phyloP scores from a whole-genome alignment of 2,113 vertebrate genomes.

The Galbula dea region DNA sequence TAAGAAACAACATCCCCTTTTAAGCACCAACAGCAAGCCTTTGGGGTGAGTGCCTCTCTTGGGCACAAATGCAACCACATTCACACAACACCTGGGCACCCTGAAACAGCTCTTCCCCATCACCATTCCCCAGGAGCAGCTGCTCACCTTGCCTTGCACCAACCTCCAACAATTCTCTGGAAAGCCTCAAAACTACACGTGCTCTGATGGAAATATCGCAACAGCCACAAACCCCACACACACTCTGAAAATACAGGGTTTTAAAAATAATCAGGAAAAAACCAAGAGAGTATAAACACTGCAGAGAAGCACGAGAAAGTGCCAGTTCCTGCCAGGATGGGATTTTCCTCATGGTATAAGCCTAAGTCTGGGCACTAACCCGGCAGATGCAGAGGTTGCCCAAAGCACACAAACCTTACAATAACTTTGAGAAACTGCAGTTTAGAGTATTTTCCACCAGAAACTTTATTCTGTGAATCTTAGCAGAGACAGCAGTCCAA shows the following conservation, averaged over 20 bases:
- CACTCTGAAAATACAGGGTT: fast-evolving
- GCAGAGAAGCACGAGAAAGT: neutral
- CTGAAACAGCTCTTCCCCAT: neutral
- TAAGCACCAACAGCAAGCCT: fast-evolving
- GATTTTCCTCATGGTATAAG: neutral
- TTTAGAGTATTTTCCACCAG: neutral
- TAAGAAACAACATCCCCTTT: neutral
- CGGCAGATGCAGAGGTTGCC: neutral
- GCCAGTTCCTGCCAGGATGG: neutral
- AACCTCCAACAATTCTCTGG: neutral
- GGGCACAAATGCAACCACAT: fast-evolving
- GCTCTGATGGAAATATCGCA: fast-evolving
- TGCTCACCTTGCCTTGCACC: neutral
- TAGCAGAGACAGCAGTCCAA: neutral
- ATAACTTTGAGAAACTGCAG: neutral
- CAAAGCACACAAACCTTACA: neutral
- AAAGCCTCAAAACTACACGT: neutral
- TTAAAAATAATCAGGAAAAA: neutral
- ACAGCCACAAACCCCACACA: neutral
- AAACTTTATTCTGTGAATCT: neutral
- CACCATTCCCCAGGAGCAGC: neutral
- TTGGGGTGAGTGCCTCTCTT: neutral
- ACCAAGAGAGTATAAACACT: neutral
- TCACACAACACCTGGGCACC: fast-evolving
- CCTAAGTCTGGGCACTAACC: neutral